phyloP scores from a whole-genome alignment of 2,797 vertebrate species.

The Gorsachius magnificus region DNA sequence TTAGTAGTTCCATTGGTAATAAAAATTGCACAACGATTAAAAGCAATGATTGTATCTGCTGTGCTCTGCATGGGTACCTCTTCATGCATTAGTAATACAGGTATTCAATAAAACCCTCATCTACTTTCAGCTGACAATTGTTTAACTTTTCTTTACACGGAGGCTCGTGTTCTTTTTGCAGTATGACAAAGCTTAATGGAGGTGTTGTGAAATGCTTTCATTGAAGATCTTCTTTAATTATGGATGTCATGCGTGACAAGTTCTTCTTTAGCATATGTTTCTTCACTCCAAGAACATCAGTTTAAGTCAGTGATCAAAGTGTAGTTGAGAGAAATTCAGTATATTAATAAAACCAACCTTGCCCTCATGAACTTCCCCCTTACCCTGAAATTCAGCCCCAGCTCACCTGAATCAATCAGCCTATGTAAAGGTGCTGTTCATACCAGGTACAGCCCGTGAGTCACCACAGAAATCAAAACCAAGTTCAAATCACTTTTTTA shows the following conservation, averaged over 20 bases:
- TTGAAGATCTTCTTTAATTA: constrained; percentile 63
- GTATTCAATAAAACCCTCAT: constrained; percentile 63
- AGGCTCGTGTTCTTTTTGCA: constrained; percentile 51
- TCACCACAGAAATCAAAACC: neutral
- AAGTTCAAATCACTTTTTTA: neutral
- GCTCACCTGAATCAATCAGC: neutral
- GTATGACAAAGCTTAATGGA: constrained; percentile 52
- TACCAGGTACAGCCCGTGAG: neutral
- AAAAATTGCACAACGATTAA: constrained; percentile 54
- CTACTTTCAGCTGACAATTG: constrained; percentile 62
- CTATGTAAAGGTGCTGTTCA: neutral
- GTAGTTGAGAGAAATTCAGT: neutral
- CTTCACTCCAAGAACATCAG: constrained; percentile 45
- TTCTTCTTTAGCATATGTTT: constrained; percentile 60
- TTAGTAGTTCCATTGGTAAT: constrained; percentile 22
- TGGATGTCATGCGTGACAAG: constrained; percentile 25
- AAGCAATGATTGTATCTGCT: constrained; percentile 50
- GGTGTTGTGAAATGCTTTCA: constrained; percentile 55
- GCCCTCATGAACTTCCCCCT: neutral
- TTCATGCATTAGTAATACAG: constrained; percentile 67
- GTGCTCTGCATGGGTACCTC: constrained; percentile 44
- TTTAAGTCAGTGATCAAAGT: constrained; percentile 37
- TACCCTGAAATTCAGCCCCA: neutral
- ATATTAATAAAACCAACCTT: neutral
- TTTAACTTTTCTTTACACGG: constrained; percentile 64